Evolutionary conservation across 2,113 vertebrate species (phyloP).

Genomic region (Mohoua ochrocephala): DNA sequence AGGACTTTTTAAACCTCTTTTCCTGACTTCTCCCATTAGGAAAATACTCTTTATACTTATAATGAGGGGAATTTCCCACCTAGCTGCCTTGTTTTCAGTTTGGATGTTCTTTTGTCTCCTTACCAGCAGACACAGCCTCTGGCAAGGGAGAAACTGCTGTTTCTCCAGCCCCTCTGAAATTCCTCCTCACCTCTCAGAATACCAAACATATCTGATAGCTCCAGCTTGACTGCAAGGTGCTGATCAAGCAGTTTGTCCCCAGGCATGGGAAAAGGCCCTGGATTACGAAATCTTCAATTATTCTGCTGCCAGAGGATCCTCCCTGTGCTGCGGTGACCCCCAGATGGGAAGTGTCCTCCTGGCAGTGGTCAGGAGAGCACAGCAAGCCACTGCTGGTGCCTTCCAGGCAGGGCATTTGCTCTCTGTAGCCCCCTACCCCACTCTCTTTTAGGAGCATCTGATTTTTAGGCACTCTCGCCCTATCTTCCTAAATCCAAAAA

Average conservation of each 20-base stretch:
- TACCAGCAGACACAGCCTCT: neutral
- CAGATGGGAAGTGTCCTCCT: neutral
- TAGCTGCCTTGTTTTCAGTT: neutral
- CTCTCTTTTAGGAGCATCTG: neutral
- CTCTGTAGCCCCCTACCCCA: neutral
- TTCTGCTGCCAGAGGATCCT: neutral
- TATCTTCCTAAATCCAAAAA: slow-evolving; percentile 40
- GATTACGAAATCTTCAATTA: neutral
- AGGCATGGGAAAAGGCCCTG: neutral
- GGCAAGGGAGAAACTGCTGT: neutral
- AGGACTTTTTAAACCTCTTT: neutral
- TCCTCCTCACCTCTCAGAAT: neutral
- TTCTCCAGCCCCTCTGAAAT: neutral
- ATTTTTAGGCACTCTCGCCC: slow-evolving; percentile 20
- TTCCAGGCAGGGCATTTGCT: neutral
- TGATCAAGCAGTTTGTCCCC: neutral
- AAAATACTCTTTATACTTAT: neutral
- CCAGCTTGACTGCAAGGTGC: neutral
- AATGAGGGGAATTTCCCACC: neutral
- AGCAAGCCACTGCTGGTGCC: neutral
- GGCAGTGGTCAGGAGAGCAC: neutral
- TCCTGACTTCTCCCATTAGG: neutral
- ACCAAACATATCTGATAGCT: neutral
- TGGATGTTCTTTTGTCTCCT: neutral
- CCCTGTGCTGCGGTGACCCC: neutral